Conservation (phyloP, 2,888 invertebrate species). For the Cheilosia scutellata region DNA sequence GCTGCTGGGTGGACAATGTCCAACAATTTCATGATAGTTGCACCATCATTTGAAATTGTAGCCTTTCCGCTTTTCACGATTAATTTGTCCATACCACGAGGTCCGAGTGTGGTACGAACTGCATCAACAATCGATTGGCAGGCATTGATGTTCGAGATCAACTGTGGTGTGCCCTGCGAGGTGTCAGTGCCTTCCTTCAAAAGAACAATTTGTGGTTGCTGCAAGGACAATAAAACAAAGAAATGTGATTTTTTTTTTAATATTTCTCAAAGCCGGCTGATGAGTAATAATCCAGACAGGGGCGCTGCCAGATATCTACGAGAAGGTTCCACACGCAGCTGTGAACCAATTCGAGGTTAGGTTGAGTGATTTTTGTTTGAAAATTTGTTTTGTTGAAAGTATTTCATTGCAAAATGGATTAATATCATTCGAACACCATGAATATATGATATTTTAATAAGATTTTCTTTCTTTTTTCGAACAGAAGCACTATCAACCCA, state of each 20-base stretch:
- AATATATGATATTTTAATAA: not conserved
- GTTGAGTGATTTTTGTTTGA: conserved; percentile 50
- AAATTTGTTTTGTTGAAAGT: conserved; percentile 6
- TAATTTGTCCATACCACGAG: conserved; percentile 99
- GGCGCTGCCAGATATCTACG: conserved; percentile 41
- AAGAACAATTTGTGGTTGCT: conserved; percentile 99
- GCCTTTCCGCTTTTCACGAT: conserved; percentile 97
- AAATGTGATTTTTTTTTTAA: not conserved
- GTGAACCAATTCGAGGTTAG: conserved; percentile 53
- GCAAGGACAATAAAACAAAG: conserved; percentile 79
- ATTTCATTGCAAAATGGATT: not conserved
- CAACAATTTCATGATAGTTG: conserved; percentile 98
- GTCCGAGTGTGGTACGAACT: conserved; percentile 97
- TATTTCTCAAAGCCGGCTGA: conserved; percentile 26
- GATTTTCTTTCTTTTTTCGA: conserved; percentile 7
- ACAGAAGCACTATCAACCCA: conserved; percentile 27
- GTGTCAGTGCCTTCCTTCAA: conserved; percentile 99
- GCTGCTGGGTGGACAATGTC: conserved; percentile 99
- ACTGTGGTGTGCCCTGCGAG: conserved; percentile 97
- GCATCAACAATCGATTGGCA: conserved; percentile 98
- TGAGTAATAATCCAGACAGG: conserved; percentile 47
- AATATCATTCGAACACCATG: not conserved
- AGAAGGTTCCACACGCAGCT: conserved; percentile 66
- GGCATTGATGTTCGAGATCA: conserved; percentile 98
- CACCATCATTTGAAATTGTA: conserved; percentile 99